Evolutionary conservation across 2,113 vertebrate species (phyloP).

Genomic region (Spermophilus dauricus): DNA sequence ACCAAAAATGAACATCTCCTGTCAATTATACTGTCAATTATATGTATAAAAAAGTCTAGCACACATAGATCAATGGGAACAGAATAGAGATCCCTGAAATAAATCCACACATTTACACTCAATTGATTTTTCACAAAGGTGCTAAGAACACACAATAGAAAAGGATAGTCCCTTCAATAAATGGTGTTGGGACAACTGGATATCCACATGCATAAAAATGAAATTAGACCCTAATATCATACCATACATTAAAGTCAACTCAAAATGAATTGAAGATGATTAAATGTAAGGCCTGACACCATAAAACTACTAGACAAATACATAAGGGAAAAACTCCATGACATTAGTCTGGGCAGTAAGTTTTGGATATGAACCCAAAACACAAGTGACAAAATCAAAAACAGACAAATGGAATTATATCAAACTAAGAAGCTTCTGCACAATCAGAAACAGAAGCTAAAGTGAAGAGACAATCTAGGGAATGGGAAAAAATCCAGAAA

Average conservation of each 20-base stretch:
- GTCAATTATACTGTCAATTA: not conserved
- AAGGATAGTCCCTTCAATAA: not conserved
- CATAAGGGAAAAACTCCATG: not conserved
- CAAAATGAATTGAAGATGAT: not conserved
- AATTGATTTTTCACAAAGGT: not conserved
- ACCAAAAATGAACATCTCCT: too few species aligned
- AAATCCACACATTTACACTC: not conserved
- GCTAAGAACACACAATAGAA: not conserved
- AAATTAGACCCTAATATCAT: not conserved
- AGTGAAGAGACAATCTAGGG: not conserved
- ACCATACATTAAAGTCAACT: not conserved
- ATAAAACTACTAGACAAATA: not conserved
- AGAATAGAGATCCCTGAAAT: not conserved
- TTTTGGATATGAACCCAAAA: not conserved
- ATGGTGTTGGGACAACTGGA: not conserved
- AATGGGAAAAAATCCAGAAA: not conserved
- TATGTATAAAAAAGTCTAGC: not conserved
- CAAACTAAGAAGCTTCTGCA: not conserved
- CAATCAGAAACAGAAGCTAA: not conserved
- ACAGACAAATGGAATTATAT: not conserved
- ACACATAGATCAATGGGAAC: not conserved
- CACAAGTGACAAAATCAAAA: not conserved
- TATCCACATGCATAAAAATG: not conserved
- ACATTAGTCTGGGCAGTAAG: not conserved
- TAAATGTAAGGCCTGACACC: not conserved